phyloP scores from a whole-genome alignment of 2,888 invertebrate genomes.

The Phrixothrix hirtus region DNA sequence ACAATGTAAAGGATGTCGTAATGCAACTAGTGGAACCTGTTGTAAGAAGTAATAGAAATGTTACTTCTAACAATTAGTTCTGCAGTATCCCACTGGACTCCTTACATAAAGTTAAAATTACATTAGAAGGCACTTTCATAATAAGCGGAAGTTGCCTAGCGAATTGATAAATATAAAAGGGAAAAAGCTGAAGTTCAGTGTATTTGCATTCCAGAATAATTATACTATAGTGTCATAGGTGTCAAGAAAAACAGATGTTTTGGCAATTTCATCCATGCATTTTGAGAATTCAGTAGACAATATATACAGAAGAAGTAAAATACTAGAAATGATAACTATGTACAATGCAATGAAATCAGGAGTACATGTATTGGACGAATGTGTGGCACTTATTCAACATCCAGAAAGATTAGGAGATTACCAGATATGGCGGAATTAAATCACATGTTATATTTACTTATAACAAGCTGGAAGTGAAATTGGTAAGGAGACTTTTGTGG shows the following conservation, averaged over 20 bases:
- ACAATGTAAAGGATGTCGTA: not conserved
- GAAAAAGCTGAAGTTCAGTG: not conserved
- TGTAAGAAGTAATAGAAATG: not conserved
- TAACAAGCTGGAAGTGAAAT: not conserved
- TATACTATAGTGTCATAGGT: not conserved
- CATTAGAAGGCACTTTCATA: not conserved
- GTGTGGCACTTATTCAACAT: not conserved
- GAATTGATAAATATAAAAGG: slow-evolving; percentile 1
- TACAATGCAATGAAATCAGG: too few species aligned
- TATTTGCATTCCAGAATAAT: not conserved
- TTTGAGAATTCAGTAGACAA: not conserved
- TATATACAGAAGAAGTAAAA: not conserved
- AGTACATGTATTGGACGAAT: not conserved
- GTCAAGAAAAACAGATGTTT: not conserved
- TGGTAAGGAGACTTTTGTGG: not conserved
- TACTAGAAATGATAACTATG: slow-evolving; percentile 1
- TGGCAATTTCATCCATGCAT: not conserved
- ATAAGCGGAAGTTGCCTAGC: not conserved
- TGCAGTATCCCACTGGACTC: not conserved
- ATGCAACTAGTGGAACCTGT: not conserved
- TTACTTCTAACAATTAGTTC: slow-evolving; percentile 1
- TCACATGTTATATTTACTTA: not conserved
- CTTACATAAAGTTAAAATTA: not conserved
- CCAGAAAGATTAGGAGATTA: not conserved
- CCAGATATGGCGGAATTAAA: not conserved